These are phyloP conservation scores for Pollenia amentaria DNA, from an alignment of 2,888 invertebrate species.

Conservation along the genomic window DNA sequence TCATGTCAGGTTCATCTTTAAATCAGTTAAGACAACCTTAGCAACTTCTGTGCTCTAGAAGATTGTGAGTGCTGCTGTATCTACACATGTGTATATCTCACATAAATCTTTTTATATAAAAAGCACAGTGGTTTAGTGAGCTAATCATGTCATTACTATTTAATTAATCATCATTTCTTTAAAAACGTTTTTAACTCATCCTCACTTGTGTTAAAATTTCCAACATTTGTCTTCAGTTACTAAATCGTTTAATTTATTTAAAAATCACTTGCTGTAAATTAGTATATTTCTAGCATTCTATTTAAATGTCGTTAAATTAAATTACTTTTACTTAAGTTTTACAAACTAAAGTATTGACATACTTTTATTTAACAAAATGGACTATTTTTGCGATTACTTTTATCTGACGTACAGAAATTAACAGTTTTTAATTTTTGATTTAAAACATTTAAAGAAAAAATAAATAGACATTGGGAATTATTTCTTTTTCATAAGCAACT, in stretches of 20 bases:
- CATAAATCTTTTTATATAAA: conserved; percentile 40
- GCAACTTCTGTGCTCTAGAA: conserved; percentile 55
- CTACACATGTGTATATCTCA: conserved; percentile 14
- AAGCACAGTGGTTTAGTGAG: conserved; percentile 8
- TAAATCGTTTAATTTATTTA: not conserved
- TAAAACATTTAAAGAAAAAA: no score
- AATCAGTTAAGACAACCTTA: conserved; percentile 61
- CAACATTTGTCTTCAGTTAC: not conserved
- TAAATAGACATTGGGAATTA: no score
- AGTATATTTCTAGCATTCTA: not conserved
- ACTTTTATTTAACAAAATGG: not conserved
- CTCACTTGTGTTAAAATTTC: no score
- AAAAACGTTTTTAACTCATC: not conserved
- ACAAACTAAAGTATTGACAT: not conserved
- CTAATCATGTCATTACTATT: not conserved
- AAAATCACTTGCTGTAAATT: conserved; percentile 1
- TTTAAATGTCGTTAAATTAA: conserved; percentile 1
- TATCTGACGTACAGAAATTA: no score
- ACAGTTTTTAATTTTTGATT: no score
- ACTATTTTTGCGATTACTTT: no score
- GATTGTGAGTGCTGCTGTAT: conserved; percentile 23
- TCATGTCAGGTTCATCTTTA: conserved; percentile 42
- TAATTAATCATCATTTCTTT: not conserved
- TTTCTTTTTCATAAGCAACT: no score
- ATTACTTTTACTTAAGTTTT: not conserved